Evolutionary conservation across 2,888 invertebrate genomes (phyloP), one percentile per base, ranked within the genome.

Genomic region (Drosophila picticornis): DNA sequence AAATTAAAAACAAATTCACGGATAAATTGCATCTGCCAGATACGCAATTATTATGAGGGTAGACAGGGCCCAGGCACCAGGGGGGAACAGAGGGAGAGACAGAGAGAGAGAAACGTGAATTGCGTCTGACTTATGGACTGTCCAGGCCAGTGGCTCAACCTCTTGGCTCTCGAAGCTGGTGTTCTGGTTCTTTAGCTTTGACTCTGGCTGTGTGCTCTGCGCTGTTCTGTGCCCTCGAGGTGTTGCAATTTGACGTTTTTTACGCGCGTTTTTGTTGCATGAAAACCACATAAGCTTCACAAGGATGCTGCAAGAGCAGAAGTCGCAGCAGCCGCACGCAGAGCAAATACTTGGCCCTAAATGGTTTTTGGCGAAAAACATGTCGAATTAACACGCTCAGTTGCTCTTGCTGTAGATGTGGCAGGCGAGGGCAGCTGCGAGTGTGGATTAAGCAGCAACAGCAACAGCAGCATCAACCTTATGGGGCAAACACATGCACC

Each of bases 1-100:
- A 93, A 93, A 93, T 93, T 93, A 93, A 93, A 93, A 93, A 93
- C 93, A 93, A 93, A 93, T 93, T 93, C 93, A 91, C 91, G 92
- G 92, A 91, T 92, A 92, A 91, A 92, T 91, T 92, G 91, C 91
- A 92, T 92, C 92, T 92, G 92, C 91, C 89, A 91, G 91, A 88
- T 91, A 91, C 92, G 91, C 90, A 91, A 90, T 91, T 91, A 91
- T 90, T 91, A 88, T 82, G 89, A 90, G 88, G 87, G 86, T 57
- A 63, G 70, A 77, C 74, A 72, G 72, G 63, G 58, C 68, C 53
- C 57, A 6, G 57, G 31, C 43, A 40, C 22, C 32, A 50, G 56
- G 27, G 27, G 19, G 36, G 19, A 38, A 34, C 16, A 19, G 10
- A 34, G 27, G 4, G 38, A 13, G 27, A 48, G 52, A 50, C n/a